These are phyloP conservation scores for Mormyrus iriodes DNA, from an alignment of 2,113 vertebrate species.

Conservation along the genomic window DNA sequence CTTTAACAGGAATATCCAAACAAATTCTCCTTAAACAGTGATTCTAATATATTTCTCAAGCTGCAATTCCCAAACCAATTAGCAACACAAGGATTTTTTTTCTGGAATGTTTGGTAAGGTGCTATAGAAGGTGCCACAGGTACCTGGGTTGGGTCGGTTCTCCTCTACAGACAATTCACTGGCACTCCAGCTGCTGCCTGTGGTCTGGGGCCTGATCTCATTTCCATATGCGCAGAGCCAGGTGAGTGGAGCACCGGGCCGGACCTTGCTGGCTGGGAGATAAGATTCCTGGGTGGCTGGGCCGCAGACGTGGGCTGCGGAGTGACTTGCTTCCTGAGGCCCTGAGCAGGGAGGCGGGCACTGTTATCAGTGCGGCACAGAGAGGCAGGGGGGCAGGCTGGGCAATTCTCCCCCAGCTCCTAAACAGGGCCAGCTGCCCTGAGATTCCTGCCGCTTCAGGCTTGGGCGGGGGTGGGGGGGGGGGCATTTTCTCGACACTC, in stretches of 20 bases:
- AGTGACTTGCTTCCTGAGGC: constrained; percentile 35
- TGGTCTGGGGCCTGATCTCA: background rate
- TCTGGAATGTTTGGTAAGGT: background rate
- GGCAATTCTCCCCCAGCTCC: constrained; percentile 37
- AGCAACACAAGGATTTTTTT: background rate
- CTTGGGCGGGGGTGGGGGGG: constrained; percentile 8
- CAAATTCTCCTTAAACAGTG: background rate
- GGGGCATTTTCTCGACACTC: background rate
- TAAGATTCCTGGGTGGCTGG: constrained; percentile 71
- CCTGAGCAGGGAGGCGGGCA: constrained; percentile 44
- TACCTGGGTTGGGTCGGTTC: background rate
- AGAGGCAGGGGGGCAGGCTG: constrained; percentile 48
- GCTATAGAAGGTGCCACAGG: background rate
- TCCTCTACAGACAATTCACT: background rate
- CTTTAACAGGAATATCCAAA: background rate
- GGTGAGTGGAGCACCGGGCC: constrained; percentile 4
- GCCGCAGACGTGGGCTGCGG: constrained; percentile 41
- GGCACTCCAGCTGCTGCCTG: background rate
- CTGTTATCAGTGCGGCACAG: constrained; percentile 62
- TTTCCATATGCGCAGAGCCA: background rate
- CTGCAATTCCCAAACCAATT: background rate
- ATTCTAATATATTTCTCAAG: background rate
- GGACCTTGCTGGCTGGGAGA: constrained; percentile 59
- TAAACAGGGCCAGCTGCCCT: background rate
- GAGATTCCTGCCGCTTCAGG: constrained; percentile 23